These are phyloP conservation scores for Clistopyga incitator DNA, from an alignment of 2,888 invertebrate genomes.

Conservation along the genomic window DNA sequence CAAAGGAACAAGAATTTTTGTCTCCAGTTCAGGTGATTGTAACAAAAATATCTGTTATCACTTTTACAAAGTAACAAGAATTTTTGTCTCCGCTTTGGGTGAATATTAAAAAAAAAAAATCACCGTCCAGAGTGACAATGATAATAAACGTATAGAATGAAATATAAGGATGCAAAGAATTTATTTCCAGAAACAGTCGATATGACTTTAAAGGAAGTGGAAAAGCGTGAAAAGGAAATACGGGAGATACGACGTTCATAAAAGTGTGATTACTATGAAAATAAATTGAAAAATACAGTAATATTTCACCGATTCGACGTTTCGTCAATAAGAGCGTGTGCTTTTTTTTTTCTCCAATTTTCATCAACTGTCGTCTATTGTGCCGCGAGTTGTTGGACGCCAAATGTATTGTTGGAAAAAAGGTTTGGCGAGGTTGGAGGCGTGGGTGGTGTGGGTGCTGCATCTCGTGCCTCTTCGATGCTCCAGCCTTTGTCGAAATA, in stretches of 20 bases:
- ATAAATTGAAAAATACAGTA: slow-evolving; percentile 16
- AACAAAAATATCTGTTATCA: too few species aligned
- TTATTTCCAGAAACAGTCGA: not conserved
- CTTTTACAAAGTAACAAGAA: not conserved
- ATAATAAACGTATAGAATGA: not conserved
- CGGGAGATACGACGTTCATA: not conserved
- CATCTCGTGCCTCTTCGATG: slow-evolving; percentile 17
- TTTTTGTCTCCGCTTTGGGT: not conserved
- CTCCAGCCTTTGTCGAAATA: slow-evolving; percentile 50
- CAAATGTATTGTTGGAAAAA: slow-evolving; percentile 31
- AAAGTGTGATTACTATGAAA: slow-evolving; percentile 4
- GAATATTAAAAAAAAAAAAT: not conserved
- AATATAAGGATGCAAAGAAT: not conserved
- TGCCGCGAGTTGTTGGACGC: not conserved
- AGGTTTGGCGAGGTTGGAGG: slow-evolving; percentile 27
- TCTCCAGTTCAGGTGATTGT: not conserved
- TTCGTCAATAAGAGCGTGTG: slow-evolving; percentile 26
- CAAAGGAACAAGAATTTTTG: not conserved
- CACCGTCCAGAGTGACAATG: not conserved
- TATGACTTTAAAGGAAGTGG: not conserved
- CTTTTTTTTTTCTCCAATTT: slow-evolving; percentile 8
- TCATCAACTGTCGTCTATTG: slow-evolving; percentile 22
- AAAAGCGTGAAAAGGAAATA: not conserved
- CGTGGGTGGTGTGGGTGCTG: slow-evolving; percentile 2
- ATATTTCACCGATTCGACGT: slow-evolving; percentile 28